Conservation (phyloP, 1,140 invertebrate genomes). For the Drosophila repleta region DNA sequence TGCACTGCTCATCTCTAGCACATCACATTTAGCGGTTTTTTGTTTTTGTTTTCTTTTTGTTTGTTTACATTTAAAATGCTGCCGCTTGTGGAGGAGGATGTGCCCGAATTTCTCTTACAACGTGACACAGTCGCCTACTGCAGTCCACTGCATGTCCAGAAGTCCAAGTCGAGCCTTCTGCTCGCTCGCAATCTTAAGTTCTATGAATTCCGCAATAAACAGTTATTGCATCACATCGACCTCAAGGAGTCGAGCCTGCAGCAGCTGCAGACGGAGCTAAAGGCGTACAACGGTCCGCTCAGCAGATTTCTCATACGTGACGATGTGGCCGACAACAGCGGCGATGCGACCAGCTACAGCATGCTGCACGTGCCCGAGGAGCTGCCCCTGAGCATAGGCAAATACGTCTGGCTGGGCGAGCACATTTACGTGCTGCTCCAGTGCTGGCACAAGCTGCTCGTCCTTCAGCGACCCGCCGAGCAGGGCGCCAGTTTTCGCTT, state of each 20-base stretch:
- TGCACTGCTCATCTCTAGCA: constrained; percentile 12
- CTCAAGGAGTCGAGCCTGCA: constrained; percentile 19
- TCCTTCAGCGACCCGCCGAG: constrained; percentile 46
- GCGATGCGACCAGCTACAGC: constrained; percentile 29
- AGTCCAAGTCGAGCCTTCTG: constrained; percentile 38
- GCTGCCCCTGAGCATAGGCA: constrained; percentile 50
- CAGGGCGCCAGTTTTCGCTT: constrained; percentile 46
- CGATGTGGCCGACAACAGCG: constrained; percentile 3
- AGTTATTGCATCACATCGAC: constrained; percentile 58
- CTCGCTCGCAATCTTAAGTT: constrained; percentile 44
- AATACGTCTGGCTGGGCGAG: constrained; percentile 52
- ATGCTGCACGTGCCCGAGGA: constrained; percentile 52
- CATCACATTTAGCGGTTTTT: not conserved
- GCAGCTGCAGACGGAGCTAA: constrained; percentile 9
- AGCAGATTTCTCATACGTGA: constrained; percentile 50
- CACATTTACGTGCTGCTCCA: constrained; percentile 52
- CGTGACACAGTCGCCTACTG: constrained; percentile 51
- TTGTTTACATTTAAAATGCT: constrained; percentile 50
- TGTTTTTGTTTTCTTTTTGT: constrained; percentile 17
- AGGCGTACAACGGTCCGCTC: constrained; percentile 48
- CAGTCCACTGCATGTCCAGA: constrained; percentile 35
- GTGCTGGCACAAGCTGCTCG: constrained; percentile 54
- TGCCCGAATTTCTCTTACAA: constrained; percentile 55
- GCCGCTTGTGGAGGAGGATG: constrained; percentile 42
- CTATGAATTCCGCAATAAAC: constrained; percentile 60